phyloP scores from a whole-genome alignment of 2,888 invertebrate species.

The Euphydryas editha region DNA sequence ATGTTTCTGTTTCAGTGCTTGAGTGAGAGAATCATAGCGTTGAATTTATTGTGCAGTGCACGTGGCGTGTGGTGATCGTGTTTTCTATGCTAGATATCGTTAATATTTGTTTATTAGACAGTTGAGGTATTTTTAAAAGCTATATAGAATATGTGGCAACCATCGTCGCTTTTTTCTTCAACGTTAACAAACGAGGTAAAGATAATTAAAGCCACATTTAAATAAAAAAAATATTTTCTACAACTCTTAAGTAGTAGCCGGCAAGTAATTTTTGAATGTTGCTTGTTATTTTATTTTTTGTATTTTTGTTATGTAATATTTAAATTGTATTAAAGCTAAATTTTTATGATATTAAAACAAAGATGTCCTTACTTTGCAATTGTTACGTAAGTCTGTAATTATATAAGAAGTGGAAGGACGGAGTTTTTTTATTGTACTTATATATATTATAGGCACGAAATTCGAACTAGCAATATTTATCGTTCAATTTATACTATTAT shows the following conservation, averaged over 20 bases:
- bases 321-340: conserved; percentile 11
- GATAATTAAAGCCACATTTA: background rate
- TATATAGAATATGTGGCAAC: conserved; percentile 23
- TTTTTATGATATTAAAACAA: conserved; percentile 33
- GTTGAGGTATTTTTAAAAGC: conserved; percentile 25
- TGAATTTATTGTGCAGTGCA: too few species aligned
- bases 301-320: conserved; percentile 33
- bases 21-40: too few species aligned
- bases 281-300: conserved; percentile 4
- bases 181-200: conserved; percentile 22
- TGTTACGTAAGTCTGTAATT: conserved; percentile 69
- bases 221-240: too few species aligned
- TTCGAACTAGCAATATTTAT: too few species aligned
- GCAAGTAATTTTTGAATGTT: conserved; percentile 4
- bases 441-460: too few species aligned
- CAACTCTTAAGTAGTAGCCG: background rate
- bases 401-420: conserved; percentile 59
- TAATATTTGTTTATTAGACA: conserved; percentile 22
- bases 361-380: conserved; percentile 56
- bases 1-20: too few species aligned
- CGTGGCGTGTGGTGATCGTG: conserved; percentile 28
- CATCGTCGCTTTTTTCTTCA: conserved; percentile 9
- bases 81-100: conserved; percentile 18
- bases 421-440: conserved; percentile 28
- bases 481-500: too few species aligned